Evolutionary conservation across 1,140 invertebrate genomes (phyloP), one percentile per base, ranked within the genome.

Genomic region (Watersipora subatra): DNA sequence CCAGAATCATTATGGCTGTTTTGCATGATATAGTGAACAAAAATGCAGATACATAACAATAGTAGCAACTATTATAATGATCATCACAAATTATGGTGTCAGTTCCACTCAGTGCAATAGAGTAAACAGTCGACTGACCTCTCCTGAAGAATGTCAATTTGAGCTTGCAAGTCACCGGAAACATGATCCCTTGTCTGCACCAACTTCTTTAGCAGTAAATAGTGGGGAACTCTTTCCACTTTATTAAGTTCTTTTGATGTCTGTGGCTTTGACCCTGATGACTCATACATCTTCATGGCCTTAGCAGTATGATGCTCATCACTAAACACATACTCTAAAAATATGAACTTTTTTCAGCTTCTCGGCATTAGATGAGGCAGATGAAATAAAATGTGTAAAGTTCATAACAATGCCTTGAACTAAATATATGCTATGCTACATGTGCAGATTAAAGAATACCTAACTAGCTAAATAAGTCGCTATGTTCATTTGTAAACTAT

Each of bases 261-360:
- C 15, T 70, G 70, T 1, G 62, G 28, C 12, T 34, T 55, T n/a
- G 34, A 46, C n/a, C 34, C 34, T 12, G 34, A 46, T 46, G n/a
- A 12, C 7, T 46, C n/a, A 46, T 7, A 12, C 34, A 46, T 46
- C 34, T 46, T 46, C 7, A n/a, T 12, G n/a, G 34, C 34, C 34
- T n/a, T 46, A n/a, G 34, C 34, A n/a, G 34, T 46, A 1, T 75
- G 77, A 19, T 74, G 63, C 29, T 77, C 72, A 67, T 76, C 72
- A 72, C 75, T 78, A 66, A 74, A 78, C 1, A 78, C 71, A 56
- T 75, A 74, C 66, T 72, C 76, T 78, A 67, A 12, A 64, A 66
- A 55, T 55, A 15, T 15, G n/a, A 55, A 55, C n/a, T 30, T 26
- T 34, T 12, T n/a, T 12, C 25, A 65, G n/a, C n/a, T n/a, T n/a